Evolutionary conservation across 2,113 vertebrate genomes (phyloP), one percentile per base, ranked within the genome.

Genomic region (Pavo muticus): DNA sequence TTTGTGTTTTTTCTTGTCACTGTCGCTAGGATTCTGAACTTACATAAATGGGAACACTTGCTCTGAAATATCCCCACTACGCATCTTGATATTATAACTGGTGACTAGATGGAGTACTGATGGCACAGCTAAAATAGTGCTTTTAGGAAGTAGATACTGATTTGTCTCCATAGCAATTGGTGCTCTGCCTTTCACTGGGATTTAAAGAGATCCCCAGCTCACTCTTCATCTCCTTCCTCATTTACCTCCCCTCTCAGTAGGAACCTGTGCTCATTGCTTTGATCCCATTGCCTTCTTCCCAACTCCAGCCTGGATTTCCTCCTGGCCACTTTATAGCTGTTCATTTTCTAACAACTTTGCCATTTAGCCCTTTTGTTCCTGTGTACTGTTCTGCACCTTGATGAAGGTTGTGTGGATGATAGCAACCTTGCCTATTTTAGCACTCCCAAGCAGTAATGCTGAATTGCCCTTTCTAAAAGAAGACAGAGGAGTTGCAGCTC

Each of bases 181-280:
- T 39, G 13, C 2, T 37, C 60, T 71, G 20, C 68, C 18, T 52
- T 71, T 21, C 67, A 57, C 0, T 35, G 44, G 12, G 10, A 40
- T 68, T 75, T 11, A 11, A 82, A n/a, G 24, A 59, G 12, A 37
- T 44, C 8, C 4, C 10, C 23, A 42, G 42, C 29, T 88, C 45
- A 47, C 20, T n/a, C 45, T 15, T 39, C 10, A 13, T 67, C n/a
- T 77, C 79, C 24, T 68, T 85, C 21, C 48, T 69, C 17, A 39
- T 19, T 61, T 72, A 57, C 35, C 19, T 4, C 1, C 29, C 17
- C 8, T 52, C 10, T 4, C 0, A 0, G 9, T 6, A 50, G 52
- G 29, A 88, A 42, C 32, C 45, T 40, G 27, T 35, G n/a, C 21
- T 64, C 59, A 25, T 47, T 6, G 5, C 8, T 5, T 14, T 44